phyloP scores from a whole-genome alignment of 2,888 invertebrate genomes.

The Megamerina dolium region DNA sequence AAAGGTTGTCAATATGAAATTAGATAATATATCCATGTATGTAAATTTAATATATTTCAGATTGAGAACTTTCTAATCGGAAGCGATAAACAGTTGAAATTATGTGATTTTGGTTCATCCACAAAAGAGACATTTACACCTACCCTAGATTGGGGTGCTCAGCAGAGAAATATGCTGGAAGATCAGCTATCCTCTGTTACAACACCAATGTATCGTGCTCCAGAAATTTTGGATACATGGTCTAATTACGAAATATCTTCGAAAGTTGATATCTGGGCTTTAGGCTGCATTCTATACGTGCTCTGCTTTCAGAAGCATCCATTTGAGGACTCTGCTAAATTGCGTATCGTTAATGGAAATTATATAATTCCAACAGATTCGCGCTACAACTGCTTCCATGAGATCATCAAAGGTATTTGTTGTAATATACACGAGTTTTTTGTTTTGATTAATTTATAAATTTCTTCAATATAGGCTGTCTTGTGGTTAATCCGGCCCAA shows the following conservation, averaged over 20 bases:
- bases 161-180: constrained; percentile 83
- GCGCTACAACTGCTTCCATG: constrained; percentile 78
- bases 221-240: constrained; percentile 98
- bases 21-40: neutral
- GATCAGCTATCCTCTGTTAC: constrained; percentile 60
- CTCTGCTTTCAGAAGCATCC: constrained; percentile 93
- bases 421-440: neutral
- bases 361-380: constrained; percentile 79
- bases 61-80: constrained; percentile 91
- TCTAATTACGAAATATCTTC: constrained; percentile 89
- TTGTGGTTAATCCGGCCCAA: constrained; percentile 75
- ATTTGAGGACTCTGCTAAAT: constrained; percentile 91
- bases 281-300: constrained; percentile 91
- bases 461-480: constrained; percentile 52
- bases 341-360: constrained; percentile 94
- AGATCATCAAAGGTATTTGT: constrained; percentile 65
- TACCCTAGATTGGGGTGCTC: constrained; percentile 86
- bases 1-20: constrained; percentile 55
- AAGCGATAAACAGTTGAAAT: constrained; percentile 76
- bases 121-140: constrained; percentile 77
- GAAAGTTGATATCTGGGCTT: constrained; percentile 91
- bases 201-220: constrained; percentile 94
- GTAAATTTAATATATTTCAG: constrained; percentile 39
- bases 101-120: constrained; percentile 97
- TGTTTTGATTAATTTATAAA: neutral